Conservation (phyloP, 2,888 invertebrate species). For the Brenthis hecate region DNA sequence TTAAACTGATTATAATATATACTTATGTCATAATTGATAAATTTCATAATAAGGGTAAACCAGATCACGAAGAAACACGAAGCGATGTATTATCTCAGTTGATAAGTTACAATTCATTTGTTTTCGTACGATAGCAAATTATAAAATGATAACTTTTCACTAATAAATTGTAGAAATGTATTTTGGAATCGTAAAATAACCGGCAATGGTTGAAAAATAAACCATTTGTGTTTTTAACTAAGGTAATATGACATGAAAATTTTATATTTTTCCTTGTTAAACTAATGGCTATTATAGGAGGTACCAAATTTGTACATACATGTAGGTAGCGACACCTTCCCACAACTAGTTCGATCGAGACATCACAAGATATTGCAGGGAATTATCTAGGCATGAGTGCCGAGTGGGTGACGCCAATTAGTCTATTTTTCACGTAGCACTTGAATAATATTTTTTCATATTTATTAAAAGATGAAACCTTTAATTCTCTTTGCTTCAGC, state of each 20-base stretch:
- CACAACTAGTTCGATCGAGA: constrained; percentile 12
- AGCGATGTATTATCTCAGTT: constrained; percentile 19
- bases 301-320: no score
- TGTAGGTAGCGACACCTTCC: neutral
- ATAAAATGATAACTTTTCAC: no score
- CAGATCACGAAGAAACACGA: neutral
- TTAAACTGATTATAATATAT: no score
- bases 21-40: no score
- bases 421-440: neutral
- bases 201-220: no score
- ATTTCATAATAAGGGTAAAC: neutral
- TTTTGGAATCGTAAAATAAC: no score
- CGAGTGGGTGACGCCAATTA: constrained; percentile 12
- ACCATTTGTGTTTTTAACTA: no score
- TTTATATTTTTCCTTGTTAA: no score
- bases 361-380: neutral
- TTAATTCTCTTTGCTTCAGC: constrained; percentile 10
- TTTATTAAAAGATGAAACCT: no score
- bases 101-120: constrained; percentile 30
- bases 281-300: no score
- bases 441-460: neutral
- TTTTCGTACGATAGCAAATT: constrained; percentile 21
- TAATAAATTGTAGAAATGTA: no score
- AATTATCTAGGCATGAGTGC: neutral
- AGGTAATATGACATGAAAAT: no score